A percentile compares a stretch with the other conserved stretches of the same genome.
Conservation (phyloP, 2,113 vertebrate species). For the Cyprinus carpio region DNA sequence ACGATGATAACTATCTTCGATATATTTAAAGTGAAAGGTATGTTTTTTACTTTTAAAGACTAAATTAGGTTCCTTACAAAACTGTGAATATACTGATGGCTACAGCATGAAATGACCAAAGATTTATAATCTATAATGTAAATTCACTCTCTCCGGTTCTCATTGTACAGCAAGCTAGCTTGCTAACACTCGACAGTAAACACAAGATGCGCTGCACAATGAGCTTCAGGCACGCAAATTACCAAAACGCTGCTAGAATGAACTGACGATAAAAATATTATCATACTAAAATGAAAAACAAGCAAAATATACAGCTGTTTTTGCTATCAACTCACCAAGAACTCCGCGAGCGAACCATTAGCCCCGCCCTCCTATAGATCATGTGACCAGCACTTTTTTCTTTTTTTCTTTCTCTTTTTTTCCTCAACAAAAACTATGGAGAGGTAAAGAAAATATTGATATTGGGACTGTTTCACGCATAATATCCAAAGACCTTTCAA, state of each 20-base stretch:
- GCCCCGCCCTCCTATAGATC: background rate
- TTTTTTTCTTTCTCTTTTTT: rapidly evolving
- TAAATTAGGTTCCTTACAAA: background rate
- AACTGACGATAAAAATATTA: background rate
- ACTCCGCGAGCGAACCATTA: constrained; percentile 1
- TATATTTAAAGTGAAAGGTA: background rate
- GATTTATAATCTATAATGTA: background rate
- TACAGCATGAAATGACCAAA: background rate
- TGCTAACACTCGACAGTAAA: constrained; percentile 12
- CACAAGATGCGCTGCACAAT: background rate
- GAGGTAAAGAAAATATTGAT: constrained; percentile 10
- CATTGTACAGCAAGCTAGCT: constrained; percentile 4
- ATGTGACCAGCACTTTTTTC: background rate
- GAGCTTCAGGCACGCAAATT: background rate
- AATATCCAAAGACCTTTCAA: background rate
- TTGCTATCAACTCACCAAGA: constrained; percentile 20
- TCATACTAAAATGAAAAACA: background rate
- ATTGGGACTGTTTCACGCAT: background rate
- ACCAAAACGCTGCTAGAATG: background rate
- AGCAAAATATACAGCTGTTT: background rate
- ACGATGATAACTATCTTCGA: background rate
- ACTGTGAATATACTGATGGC: background rate
- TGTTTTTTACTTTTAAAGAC: background rate
- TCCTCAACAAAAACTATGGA: background rate
- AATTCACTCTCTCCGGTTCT: background rate